Evolutionary conservation across 2,888 invertebrate species (phyloP).

Genomic region (Agonopterix arenella): DNA sequence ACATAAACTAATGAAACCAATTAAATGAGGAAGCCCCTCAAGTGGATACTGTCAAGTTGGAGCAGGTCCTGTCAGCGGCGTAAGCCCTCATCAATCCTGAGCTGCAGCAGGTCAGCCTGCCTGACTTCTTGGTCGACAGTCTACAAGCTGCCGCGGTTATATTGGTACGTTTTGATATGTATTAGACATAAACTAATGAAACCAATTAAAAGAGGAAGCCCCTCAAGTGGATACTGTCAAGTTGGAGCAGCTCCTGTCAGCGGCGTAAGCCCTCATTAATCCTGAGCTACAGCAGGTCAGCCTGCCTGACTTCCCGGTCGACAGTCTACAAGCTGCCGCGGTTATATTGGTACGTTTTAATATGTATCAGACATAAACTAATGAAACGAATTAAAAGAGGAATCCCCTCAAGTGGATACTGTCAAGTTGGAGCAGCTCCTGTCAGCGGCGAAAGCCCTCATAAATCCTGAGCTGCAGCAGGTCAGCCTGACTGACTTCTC

Average conservation of each 20-base stretch:
- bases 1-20: too few species aligned
- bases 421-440: slow-evolving; percentile 79
- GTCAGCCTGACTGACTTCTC: slow-evolving; percentile 94
- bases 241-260: slow-evolving; percentile 82
- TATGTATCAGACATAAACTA: too few species aligned
- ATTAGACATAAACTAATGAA: too few species aligned
- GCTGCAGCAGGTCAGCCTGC: slow-evolving; percentile 83
- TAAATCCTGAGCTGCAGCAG: slow-evolving; percentile 83
- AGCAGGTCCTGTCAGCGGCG: slow-evolving; percentile 84
- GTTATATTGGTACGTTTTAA: slow-evolving; percentile 78
- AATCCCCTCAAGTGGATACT: slow-evolving; percentile 59
- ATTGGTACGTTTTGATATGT: slow-evolving; percentile 69
- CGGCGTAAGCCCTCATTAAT: slow-evolving; percentile 86
- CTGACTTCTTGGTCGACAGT: slow-evolving; percentile 94
- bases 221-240: slow-evolving; percentile 61
- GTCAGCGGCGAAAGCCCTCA: slow-evolving; percentile 87
- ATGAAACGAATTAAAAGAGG: slow-evolving; percentile 32
- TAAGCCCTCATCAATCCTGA: slow-evolving; percentile 88
- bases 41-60: slow-evolving; percentile 67
- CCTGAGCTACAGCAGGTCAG: slow-evolving; percentile 84
- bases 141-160: slow-evolving; percentile 80
- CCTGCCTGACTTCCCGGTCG: slow-evolving; percentile 94
- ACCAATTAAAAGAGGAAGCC: slow-evolving; percentile 46
- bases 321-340: slow-evolving; percentile 83
- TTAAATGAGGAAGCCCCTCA: slow-evolving; percentile 60